These are phyloP conservation scores for Holcopasites calliopsidis DNA, from an alignment of 1,140 invertebrate species.

Conservation along the genomic window DNA sequence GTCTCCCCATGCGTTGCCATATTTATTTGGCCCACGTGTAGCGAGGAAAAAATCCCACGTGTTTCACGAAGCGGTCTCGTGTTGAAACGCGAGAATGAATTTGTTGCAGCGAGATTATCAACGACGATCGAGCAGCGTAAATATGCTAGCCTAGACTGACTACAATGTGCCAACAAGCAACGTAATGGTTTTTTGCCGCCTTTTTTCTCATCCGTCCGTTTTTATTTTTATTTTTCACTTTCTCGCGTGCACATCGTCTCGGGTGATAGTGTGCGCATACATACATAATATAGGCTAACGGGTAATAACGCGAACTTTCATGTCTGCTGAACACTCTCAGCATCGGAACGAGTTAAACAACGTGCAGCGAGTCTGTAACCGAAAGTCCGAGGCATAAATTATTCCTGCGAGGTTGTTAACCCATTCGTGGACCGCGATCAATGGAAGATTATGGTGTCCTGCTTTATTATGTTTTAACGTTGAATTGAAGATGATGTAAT, in stretches of 20 bases:
- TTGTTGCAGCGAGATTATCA: constrained; percentile 16
- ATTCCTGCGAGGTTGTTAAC: constrained; percentile 16
- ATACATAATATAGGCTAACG: constrained; percentile 10
- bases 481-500: too few relatives aligned
- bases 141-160: background rate
- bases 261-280: too few relatives aligned
- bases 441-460: background rate
- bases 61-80: background rate
- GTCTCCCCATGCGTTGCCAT: background rate
- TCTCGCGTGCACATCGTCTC: background rate
- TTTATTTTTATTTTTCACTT: background rate
- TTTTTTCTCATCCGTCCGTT: background rate
- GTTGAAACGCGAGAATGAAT: background rate
- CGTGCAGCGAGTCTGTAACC: background rate
- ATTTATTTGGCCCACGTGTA: background rate
- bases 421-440: background rate
- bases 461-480: background rate
- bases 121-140: background rate
- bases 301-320: constrained; percentile 19
- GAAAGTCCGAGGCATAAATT: background rate
- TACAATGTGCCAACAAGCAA: background rate
- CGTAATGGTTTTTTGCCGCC: background rate
- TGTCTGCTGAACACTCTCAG: background rate
- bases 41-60: too few relatives aligned
- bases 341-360: constrained; percentile 1